Evolutionary conservation across 2,113 vertebrate genomes (phyloP).

Genomic region (Caracal caracal): DNA sequence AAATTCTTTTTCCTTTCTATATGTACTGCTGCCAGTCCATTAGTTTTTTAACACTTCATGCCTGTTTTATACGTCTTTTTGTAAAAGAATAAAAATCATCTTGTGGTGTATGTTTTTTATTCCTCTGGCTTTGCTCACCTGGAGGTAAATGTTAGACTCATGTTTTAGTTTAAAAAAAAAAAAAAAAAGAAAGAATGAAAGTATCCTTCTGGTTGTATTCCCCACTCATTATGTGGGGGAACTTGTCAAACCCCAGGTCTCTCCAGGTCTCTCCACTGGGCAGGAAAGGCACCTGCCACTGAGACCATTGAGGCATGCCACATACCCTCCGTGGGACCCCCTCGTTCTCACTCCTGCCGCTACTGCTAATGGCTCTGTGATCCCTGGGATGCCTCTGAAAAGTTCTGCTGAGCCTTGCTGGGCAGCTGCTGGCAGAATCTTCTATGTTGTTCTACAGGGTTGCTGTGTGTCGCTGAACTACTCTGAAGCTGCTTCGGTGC

Average conservation of each 20-base stretch:
- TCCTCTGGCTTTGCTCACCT: neutral
- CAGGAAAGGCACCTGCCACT: neutral
- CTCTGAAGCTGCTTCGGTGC: neutral
- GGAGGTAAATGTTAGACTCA: neutral
- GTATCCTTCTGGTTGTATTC: neutral
- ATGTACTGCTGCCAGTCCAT: neutral
- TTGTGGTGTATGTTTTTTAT: neutral
- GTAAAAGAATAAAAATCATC: neutral
- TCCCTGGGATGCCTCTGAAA: neutral
- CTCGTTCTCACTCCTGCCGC: neutral
- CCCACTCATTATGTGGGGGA: no score
- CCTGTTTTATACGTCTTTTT: neutral
- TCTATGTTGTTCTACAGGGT: neutral
- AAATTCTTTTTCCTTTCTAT: neutral
- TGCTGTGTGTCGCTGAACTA: rapidly evolving
- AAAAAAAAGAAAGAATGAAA: neutral
- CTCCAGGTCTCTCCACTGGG: no score
- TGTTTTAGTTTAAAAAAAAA: neutral
- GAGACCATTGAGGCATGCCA: rapidly evolving
- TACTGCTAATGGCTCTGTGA: no score
- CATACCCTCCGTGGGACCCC: neutral
- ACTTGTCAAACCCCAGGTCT: neutral
- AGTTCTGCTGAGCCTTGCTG: neutral
- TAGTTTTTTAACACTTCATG: neutral
- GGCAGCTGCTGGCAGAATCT: neutral